Conservation (phyloP, 2,113 vertebrate species). For the Vulpes lagopus region DNA sequence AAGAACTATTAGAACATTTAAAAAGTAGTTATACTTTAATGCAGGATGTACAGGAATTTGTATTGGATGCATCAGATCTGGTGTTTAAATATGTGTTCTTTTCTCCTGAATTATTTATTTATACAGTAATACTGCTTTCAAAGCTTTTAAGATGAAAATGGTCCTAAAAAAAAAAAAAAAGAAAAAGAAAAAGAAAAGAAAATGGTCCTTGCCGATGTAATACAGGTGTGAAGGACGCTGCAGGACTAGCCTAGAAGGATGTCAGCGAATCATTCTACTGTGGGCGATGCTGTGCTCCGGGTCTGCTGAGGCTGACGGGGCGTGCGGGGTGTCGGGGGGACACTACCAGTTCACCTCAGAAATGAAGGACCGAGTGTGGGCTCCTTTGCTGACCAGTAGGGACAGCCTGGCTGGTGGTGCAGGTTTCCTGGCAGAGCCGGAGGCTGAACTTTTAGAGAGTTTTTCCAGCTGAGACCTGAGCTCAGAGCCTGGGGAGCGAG, state of each 20-base stretch:
- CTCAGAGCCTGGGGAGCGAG: not conserved
- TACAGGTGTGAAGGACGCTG: not conserved
- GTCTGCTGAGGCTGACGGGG: not conserved
- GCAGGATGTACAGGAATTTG: not conserved
- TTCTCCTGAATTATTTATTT: conserved; percentile 58
- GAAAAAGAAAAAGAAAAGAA: not conserved
- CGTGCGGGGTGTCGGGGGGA: not conserved
- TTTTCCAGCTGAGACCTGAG: no score
- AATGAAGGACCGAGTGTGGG: not conserved
- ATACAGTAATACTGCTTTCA: conserved; percentile 13
- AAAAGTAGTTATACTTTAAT: not conserved
- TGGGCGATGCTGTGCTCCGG: not conserved
- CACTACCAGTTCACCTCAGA: not conserved
- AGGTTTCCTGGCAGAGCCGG: not conserved
- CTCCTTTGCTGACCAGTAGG: not conserved
- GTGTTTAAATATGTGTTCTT: conserved; percentile 25
- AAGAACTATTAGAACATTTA: not conserved
- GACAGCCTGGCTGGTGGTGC: not conserved
- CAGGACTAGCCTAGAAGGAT: not conserved
- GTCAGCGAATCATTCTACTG: not conserved
- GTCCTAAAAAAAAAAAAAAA: not conserved
- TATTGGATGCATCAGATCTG: not conserved
- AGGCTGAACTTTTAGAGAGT: not conserved
- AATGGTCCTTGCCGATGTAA: not conserved
- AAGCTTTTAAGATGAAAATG: conserved; percentile 8